Base-by-base conservation (phyloP, 2,888 invertebrate species). In the Julus scandinavius region DNA sequence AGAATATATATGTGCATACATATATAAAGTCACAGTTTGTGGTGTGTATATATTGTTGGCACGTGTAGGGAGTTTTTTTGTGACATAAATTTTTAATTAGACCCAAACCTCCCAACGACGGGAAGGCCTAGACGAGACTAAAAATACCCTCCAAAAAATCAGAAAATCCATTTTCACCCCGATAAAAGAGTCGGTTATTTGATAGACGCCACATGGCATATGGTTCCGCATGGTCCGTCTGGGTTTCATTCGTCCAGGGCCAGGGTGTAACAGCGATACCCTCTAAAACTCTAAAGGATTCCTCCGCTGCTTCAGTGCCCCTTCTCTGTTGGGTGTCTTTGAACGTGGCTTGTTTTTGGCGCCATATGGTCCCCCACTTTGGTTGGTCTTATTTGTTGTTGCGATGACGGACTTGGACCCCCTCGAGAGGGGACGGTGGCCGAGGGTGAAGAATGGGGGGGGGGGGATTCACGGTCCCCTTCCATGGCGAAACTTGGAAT, bases 171-270 rank as follows among this genome's bases (percentile, higher is more conserved):
- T 54, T 54, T 54, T 17, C 15, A 0, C 54, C 54, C 54, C 54
- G 13, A 54, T 54, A 54, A 54, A 54, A 54, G 54, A 54, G 54
- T 17, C 54, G 54, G 54, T 54, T 54, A 54, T 54, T 54, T 17
- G 54, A 54, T 54, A 54, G 54, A 54, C 54, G 54, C 54, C 54
- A 54, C 54, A 54, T 54, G 54, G 54, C 54, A 54, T 54, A 54
- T 54, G 54, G 54, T 54, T 11, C 54, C 54, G 54, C 17, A 11
- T 54, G 54, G 50, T 13, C 29, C 29, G 29, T 29, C 29, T 50
- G 50, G 50, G 9, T 13, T 50, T 50, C 29, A 29, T 29, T 29
- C 29, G 29, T 29, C 29, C 50, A 7, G 7, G 50, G 50, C 50
- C 50, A 50, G 50, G 54, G 54, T 54, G 54, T 17, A 54, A 49